phyloP scores from a whole-genome alignment of 2,113 vertebrate species.

The Hippocampus zosterae region DNA sequence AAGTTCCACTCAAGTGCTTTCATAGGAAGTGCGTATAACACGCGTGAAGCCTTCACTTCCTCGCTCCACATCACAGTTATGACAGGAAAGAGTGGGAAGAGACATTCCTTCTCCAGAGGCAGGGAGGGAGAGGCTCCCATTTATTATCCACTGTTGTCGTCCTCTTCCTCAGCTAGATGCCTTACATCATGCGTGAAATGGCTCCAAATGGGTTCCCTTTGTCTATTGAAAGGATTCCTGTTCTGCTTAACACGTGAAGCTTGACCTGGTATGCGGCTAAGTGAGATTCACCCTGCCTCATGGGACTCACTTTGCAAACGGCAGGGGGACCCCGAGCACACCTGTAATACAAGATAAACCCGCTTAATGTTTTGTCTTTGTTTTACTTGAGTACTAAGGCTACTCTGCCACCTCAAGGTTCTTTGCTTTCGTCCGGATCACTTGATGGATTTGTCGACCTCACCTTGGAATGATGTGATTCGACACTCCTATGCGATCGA shows the following conservation, averaged over 20 bases:
- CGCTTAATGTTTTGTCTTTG: neutral
- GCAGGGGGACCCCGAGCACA: conserved; percentile 15
- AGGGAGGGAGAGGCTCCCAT: conserved; percentile 29
- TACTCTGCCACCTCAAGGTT: neutral
- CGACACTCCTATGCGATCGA: neutral
- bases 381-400: neutral
- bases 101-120: conserved; percentile 32
- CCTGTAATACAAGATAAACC: neutral
- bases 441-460: neutral
- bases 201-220: conserved; percentile 57
- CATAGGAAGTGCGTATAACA: conserved; percentile 19
- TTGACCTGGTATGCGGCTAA: conserved; percentile 17
- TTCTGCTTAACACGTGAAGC: conserved; percentile 47
- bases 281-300: conserved; percentile 24
- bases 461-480: neutral
- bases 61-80: conserved; percentile 14
- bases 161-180: conserved; percentile 37
- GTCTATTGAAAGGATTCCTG: conserved; percentile 39
- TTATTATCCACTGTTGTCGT: conserved; percentile 42
- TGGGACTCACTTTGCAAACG: conserved; percentile 23
- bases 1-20: conserved; percentile 12
- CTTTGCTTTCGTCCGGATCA: neutral
- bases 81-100: conserved; percentile 33
- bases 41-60: conserved; percentile 24
- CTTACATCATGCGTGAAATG: conserved; percentile 58